Evolutionary conservation across 2,797 vertebrate species (phyloP).

Genomic region (Esox lucius): DNA sequence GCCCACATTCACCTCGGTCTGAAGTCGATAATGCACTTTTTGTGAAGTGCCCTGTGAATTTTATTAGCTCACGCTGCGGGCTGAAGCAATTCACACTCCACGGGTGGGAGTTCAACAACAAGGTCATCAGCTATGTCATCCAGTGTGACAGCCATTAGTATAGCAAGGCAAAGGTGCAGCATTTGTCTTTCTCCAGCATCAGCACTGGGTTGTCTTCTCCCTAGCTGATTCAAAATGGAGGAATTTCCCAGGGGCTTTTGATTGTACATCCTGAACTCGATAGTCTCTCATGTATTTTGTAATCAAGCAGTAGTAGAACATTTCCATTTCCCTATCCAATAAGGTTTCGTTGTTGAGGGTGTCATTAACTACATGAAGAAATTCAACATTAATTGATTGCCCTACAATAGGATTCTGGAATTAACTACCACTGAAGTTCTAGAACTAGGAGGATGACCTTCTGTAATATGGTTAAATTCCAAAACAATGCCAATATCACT

Average conservation of each 20-base stretch:
- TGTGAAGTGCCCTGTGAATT: slow-evolving; percentile 26
- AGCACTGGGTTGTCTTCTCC: slow-evolving; percentile 27
- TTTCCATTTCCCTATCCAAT: slow-evolving; percentile 10
- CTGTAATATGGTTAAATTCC: not conserved
- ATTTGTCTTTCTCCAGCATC: slow-evolving; percentile 60
- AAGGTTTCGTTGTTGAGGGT: slow-evolving; percentile 8
- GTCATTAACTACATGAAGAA: not conserved
- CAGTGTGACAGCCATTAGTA: slow-evolving; percentile 54
- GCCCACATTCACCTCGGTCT: no score
- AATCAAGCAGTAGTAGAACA: not conserved
- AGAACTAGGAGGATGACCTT: not conserved
- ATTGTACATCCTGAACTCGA: slow-evolving; percentile 27
- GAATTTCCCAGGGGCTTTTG: slow-evolving; percentile 32
- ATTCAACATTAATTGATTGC: slow-evolving; percentile 4
- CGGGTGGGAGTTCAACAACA: slow-evolving; percentile 40
- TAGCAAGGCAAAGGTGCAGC: slow-evolving; percentile 42
- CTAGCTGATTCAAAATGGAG: slow-evolving; percentile 30
- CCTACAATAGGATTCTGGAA: not conserved
- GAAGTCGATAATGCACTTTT: slow-evolving; percentile 6
- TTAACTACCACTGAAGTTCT: not conserved
- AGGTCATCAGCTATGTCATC: slow-evolving; percentile 51
- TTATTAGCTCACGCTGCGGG: slow-evolving; percentile 27
- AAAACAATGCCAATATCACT: not conserved
- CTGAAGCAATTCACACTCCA: slow-evolving; percentile 39
- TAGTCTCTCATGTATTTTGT: slow-evolving; percentile 2